These are phyloP conservation scores for Steatocranus sp. DNA, from an alignment of 2,797 vertebrate species.

Conservation along the genomic window DNA sequence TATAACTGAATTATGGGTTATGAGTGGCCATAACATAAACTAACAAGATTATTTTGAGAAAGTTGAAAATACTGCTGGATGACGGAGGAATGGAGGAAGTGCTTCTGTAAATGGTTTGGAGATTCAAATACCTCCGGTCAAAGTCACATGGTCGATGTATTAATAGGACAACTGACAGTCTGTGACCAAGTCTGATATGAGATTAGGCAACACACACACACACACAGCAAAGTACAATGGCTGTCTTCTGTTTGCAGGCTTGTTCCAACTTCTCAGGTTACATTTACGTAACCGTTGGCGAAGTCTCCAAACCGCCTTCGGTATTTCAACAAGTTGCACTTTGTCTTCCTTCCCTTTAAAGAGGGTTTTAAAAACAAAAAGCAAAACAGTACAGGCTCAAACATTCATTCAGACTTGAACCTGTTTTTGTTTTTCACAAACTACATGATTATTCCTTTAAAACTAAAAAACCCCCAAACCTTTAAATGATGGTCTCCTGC, in stretches of 20 bases:
- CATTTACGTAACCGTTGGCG: neutral
- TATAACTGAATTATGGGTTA: neutral
- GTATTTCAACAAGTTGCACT: neutral
- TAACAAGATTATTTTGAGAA: neutral
- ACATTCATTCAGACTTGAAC: neutral
- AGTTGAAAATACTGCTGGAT: neutral
- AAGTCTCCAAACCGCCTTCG: neutral
- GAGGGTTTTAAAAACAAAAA: neutral
- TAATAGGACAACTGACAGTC: neutral
- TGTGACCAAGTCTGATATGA: neutral
- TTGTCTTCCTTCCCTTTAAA: neutral
- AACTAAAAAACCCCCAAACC: fast-evolving
- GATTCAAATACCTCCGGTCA: neutral
- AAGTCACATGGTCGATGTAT: neutral
- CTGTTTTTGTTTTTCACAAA: neutral
- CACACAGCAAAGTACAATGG: neutral
- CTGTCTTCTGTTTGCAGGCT: neutral
- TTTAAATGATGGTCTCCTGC: neutral
- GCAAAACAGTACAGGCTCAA: neutral
- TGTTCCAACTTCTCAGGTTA: neutral
- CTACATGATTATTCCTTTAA: neutral
- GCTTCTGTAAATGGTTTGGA: neutral
- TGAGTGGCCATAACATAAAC: neutral
- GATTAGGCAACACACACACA: neutral
- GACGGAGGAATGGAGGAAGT: neutral